These are phyloP conservation scores for Eurytoma adleriae DNA, from an alignment of 2,888 invertebrate genomes.

Conservation along the genomic window DNA sequence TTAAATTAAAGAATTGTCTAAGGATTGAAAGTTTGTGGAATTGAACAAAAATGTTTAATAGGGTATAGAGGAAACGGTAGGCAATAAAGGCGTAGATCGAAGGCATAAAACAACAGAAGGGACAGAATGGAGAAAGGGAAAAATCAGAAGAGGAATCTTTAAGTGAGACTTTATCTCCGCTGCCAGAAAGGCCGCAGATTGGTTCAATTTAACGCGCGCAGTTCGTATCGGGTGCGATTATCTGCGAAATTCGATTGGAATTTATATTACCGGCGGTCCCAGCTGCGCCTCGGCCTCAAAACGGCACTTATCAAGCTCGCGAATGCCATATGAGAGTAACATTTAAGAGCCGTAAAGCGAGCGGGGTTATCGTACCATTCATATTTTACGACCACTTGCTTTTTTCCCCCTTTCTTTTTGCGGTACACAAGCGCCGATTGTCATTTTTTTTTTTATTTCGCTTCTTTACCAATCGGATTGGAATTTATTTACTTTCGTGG, in stretches of 20 bases:
- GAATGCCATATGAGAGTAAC: conserved; percentile 41
- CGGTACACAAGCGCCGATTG: conserved; percentile 20
- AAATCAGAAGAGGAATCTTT: not conserved
- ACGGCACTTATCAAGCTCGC: conserved; percentile 32
- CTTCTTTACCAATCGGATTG: not conserved
- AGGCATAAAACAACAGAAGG: not conserved
- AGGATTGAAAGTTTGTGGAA: no score
- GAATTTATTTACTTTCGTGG: no score
- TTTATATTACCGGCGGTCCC: conserved; percentile 52
- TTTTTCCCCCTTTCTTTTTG: not conserved
- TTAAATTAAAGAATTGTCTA: not conserved
- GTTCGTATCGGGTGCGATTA: conserved; percentile 48
- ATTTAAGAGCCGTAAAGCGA: conserved; percentile 31
- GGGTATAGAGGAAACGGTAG: no score
- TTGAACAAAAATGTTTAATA: no score
- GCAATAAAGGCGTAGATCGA: not conserved
- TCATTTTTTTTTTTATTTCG: not conserved
- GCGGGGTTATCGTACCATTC: conserved; percentile 24
- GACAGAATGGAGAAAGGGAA: not conserved
- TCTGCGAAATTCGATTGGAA: conserved; percentile 57
- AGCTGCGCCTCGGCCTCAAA: conserved; percentile 37
- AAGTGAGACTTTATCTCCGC: conserved; percentile 7
- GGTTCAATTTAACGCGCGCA: conserved; percentile 52
- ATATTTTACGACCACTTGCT: conserved; percentile 15
- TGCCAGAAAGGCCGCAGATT: conserved; percentile 44